Evolutionary conservation across 1,140 invertebrate genomes (phyloP).

Genomic region (Pseudomyrmex flavicornis): DNA sequence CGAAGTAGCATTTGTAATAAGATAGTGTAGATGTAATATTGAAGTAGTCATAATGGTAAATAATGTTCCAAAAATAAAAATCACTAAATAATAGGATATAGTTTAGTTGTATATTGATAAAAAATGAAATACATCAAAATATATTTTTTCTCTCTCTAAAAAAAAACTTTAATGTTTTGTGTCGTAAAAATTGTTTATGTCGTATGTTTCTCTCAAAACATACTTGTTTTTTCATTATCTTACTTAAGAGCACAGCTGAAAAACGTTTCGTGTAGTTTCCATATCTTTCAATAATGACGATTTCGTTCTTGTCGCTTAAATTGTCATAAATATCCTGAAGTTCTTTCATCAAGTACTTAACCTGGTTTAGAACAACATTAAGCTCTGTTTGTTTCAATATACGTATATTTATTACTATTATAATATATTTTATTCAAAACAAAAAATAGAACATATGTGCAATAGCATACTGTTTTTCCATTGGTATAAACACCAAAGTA

Average conservation of each 20-base stretch:
- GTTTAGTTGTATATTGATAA: too few species aligned
- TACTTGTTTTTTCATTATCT: too few species aligned
- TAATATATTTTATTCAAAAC: neutral
- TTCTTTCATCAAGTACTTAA: neutral
- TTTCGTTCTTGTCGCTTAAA: neutral
- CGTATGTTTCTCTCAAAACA: too few species aligned
- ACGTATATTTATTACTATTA: neutral
- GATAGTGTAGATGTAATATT: neutral
- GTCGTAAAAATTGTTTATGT: too few species aligned
- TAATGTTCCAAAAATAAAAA: neutral
- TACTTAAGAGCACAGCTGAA: too few species aligned
- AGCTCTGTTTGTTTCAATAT: neutral
- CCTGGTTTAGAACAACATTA: neutral
- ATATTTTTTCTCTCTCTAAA: too few species aligned
- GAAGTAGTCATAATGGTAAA: neutral
- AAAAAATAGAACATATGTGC: neutral
- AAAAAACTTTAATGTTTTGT: too few species aligned
- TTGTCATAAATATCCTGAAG: neutral
- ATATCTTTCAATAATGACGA: neutral
- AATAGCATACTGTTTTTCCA: neutral
- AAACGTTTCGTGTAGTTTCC: neutral
- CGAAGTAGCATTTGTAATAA: neutral
- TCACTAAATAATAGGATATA: neutral
- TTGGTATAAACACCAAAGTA: neutral
- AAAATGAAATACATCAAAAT: too few species aligned